Base-by-base conservation (phyloP, 1,140 invertebrate genomes). In the Zaprionus ornatus region DNA sequence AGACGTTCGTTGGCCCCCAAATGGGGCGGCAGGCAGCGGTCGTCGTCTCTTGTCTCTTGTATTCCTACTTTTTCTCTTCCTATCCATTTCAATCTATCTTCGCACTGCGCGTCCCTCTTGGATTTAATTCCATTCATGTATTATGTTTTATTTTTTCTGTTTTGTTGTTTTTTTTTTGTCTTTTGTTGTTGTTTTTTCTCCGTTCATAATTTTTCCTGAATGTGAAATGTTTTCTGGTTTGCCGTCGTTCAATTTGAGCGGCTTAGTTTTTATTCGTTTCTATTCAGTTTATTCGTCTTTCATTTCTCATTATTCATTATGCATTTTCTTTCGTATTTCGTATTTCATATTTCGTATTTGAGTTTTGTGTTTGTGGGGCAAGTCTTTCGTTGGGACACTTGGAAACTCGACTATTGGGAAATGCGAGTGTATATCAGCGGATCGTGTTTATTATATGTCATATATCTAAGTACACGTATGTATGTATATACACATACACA, bases 1-100 rank as follows among this genome's bases (percentile, higher is more conserved):
- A 87, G 83, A 87, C 83, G 83, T 87, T 87, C 83, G 84, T 87
- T 87, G 83, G 83, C 83, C 83, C 80, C 82, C 77, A 70, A 45
- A 73, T 66, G 54, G 60, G 64, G 55, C 48, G 64, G 59, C 54
- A 64, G 35, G 62, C 32, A 35, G 32, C 56, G 56, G 42, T 56
- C 40, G 54, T 15, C 55, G 37, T 59, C 23, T 72, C 50, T 60
- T 54, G 23, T 55, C 60, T 62, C 61, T 71, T 54, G 12, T 32
- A 29, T 3, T 32, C 29, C 29, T 32, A 45, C 61, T 63, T 52
- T 71, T 42, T 3, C 50, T 15, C 17, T 17, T 4, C 23, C 25
- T 25, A 23, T 12, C 48, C n/a, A n/a, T n/a, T n/a, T n/a, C n/a
- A n/a, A n/a, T 17, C 50, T 19, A 32, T 17, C 27, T 45, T 15